A percentile compares a stretch with the other conserved stretches of the same genome.
phyloP scores from a whole-genome alignment of 1,140 invertebrate species.

The Hypothenemus hampei region DNA sequence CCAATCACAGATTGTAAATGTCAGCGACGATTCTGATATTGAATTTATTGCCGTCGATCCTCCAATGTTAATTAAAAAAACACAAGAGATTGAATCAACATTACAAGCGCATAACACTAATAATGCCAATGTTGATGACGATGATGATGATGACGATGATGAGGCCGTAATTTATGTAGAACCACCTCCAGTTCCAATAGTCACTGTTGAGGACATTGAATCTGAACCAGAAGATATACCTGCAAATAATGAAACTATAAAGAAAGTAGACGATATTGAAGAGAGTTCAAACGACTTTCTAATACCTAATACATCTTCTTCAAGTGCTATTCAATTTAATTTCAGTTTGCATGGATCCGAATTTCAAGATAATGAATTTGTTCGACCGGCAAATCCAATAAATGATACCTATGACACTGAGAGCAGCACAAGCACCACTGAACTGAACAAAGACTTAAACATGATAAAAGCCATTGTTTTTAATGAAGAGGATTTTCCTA shows the following conservation, averaged over 20 bases:
- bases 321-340: slow-evolving; percentile 36
- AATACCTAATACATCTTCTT: slow-evolving; percentile 17
- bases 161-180: slow-evolving; percentile 35
- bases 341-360: slow-evolving; percentile 37
- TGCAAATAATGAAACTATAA: not conserved
- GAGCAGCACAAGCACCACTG: slow-evolving; percentile 36
- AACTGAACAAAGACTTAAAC: slow-evolving; percentile 26
- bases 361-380: slow-evolving; percentile 30
- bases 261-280: slow-evolving; percentile 4
- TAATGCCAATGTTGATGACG: not conserved
- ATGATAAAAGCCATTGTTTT: slow-evolving; percentile 34
- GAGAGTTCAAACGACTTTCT: slow-evolving; percentile 37
- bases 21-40: slow-evolving; percentile 17
- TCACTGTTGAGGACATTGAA: slow-evolving; percentile 28
- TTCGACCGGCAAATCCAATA: slow-evolving; percentile 22
- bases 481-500: slow-evolving; percentile 38
- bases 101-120: no score
- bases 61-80: not conserved
- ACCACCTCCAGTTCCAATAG: slow-evolving; percentile 30
- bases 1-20: no score
- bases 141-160: slow-evolving; percentile 15
- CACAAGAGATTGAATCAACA: no score
- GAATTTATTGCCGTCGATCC: not conserved
- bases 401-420: slow-evolving; percentile 36
- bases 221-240: slow-evolving; percentile 8